A percentile compares a stretch with the other conserved stretches of the same genome.
Evolutionary conservation across 2,113 vertebrate genomes (phyloP).

Genomic region (Donacobius atricapilla): DNA sequence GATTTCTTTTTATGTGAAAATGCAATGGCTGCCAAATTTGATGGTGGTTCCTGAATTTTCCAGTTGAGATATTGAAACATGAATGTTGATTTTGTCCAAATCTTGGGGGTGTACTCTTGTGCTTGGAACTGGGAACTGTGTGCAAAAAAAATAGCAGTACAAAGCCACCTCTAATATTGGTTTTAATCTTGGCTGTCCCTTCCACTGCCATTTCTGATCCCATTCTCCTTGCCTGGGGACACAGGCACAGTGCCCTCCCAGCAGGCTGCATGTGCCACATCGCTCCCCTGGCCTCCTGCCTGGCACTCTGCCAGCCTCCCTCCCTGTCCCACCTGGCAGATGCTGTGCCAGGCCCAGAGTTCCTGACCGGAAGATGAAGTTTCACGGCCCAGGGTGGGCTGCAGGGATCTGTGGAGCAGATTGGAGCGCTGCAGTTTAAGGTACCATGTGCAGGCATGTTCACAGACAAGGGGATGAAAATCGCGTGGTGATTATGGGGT

Average conservation of each 20-base stretch:
- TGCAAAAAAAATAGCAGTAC: background rate
- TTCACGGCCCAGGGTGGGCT: rapidly evolving
- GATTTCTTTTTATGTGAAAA: background rate
- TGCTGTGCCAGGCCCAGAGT: background rate
- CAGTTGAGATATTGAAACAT: background rate
- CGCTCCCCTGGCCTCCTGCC: background rate
- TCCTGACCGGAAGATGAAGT: background rate
- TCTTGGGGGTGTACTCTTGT: background rate
- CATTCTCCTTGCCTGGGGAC: background rate
- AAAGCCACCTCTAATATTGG: background rate
- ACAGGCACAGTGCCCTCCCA: background rate
- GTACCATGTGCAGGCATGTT: background rate
- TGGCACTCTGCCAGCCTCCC: background rate
- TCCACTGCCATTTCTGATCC: rapidly evolving
- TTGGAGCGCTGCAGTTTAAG: background rate
- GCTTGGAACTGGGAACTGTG: background rate
- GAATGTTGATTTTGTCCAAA: background rate
- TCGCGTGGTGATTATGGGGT: background rate
- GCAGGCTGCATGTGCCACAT: background rate
- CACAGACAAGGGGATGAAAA: background rate
- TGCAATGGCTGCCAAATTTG: background rate
- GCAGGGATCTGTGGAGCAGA: background rate
- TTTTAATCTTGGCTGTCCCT: background rate
- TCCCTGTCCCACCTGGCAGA: background rate
- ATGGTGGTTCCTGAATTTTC: background rate